Percentiles rank a stretch among this genome's conserved stretches.
Conservation (phyloP, 2,888 invertebrate species). For the Crossocerus cetratus region DNA sequence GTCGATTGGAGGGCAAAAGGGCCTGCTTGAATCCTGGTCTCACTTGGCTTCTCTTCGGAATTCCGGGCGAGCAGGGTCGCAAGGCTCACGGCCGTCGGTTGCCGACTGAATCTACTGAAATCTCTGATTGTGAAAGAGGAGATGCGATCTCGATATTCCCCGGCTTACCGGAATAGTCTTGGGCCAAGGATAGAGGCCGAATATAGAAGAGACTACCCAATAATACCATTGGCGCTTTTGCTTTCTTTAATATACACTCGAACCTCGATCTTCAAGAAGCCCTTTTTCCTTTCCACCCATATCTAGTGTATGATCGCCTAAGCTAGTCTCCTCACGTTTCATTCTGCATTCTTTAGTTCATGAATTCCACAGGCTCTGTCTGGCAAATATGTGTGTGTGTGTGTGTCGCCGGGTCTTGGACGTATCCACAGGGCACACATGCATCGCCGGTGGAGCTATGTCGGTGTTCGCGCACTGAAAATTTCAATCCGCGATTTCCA, state of each 20-base stretch:
- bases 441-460: no score
- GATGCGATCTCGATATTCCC: constrained; percentile 38
- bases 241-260: no score
- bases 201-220: constrained; percentile 1
- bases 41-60: constrained; percentile 5
- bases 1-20: neutral
- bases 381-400: neutral
- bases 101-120: constrained; percentile 5
- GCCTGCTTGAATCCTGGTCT: constrained; percentile 5
- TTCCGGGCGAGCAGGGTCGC: constrained; percentile 23
- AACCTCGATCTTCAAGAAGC: no score
- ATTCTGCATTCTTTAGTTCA: no score
- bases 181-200: constrained; percentile 24
- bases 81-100: neutral
- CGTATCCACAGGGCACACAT: no score
- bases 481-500: constrained; percentile 67
- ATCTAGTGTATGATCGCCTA: no score
- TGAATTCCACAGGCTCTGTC: no score
- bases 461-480: constrained; percentile 41
- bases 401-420: neutral
- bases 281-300: no score
- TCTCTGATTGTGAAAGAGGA: constrained; percentile 28
- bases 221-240: no score
- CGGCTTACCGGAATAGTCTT: constrained; percentile 9
- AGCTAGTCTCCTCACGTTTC: no score